Conservation (phyloP, 1,140 invertebrate genomes). For the Aporrectodea caliginosa region DNA sequence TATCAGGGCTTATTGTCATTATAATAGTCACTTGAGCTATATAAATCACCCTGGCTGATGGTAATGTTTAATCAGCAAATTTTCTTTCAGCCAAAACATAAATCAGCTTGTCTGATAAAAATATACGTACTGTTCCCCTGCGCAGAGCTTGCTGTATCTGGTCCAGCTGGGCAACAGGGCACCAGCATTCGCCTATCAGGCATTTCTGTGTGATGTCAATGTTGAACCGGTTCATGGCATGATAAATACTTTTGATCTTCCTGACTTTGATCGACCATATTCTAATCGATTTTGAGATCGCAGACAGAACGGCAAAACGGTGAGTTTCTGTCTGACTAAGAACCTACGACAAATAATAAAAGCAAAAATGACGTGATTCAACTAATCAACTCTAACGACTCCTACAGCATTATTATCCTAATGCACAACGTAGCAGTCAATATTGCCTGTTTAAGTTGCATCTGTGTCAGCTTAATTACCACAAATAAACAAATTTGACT, state of each 20-base stretch:
- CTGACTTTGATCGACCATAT: constrained; percentile 92
- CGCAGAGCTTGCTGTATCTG: constrained; percentile 79
- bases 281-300: constrained; percentile 88
- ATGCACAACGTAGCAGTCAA: no score
- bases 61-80: no score
- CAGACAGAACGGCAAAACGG: constrained; percentile 83
- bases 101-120: background rate
- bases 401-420: no score
- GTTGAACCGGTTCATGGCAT: constrained; percentile 71
- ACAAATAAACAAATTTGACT: no score
- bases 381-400: no score
- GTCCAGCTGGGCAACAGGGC: constrained; percentile 83
- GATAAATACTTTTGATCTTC: constrained; percentile 76
- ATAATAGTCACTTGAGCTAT: no score
- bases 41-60: no score
- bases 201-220: constrained; percentile 77
- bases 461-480: no score
- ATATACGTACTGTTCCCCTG: constrained; percentile 63
- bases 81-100: background rate
- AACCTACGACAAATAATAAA: no score
- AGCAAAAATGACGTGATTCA: no score
- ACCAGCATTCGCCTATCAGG: constrained; percentile 98
- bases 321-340: constrained; percentile 95
- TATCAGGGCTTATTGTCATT: no score
- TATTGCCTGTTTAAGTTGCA: no score